Evolutionary conservation across 2,888 invertebrate genomes (phyloP).

Genomic region (Brachynemurus nebulosus): DNA sequence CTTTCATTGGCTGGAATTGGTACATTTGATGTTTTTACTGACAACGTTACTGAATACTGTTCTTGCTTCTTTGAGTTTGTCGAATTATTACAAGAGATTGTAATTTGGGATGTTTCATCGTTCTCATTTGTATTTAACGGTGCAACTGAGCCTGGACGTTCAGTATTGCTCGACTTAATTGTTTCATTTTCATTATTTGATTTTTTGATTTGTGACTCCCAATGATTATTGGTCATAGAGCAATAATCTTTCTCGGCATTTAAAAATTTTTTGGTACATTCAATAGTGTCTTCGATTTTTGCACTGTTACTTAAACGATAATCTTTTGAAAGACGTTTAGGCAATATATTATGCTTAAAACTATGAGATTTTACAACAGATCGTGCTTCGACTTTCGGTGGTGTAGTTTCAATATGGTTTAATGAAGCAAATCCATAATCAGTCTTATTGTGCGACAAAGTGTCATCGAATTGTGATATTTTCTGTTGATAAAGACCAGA

Average conservation of each 20-base stretch:
- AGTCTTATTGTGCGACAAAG: too few relatives aligned
- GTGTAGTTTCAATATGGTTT: conserved; percentile 23
- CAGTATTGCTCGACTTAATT: too few relatives aligned
- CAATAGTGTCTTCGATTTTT: background rate
- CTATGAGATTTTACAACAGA: conserved; percentile 58
- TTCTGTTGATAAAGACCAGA: conserved; percentile 41
- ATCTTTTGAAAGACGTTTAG: conserved; percentile 37
- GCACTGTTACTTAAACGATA: conserved; percentile 35
- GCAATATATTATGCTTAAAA: conserved; percentile 34
- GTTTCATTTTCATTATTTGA: conserved; percentile 26
- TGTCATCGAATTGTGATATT: conserved; percentile 34
- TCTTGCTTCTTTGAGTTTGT: background rate
- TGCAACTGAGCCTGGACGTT: too few relatives aligned
- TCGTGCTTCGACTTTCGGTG: conserved; percentile 33
- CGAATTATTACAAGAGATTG: too few relatives aligned
- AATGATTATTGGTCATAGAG: background rate
- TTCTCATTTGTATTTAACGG: too few relatives aligned
- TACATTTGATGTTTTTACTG: background rate
- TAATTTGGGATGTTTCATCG: conserved; percentile 31
- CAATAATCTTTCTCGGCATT: conserved; percentile 35
- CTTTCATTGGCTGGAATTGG: conserved; percentile 11
- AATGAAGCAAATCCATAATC: conserved; percentile 27
- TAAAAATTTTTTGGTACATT: conserved; percentile 26
- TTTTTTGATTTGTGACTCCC: conserved; percentile 44
- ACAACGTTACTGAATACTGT: background rate